Evolutionary conservation across 1,140 invertebrate species (phyloP).

Genomic region (Panonychus citri): DNA sequence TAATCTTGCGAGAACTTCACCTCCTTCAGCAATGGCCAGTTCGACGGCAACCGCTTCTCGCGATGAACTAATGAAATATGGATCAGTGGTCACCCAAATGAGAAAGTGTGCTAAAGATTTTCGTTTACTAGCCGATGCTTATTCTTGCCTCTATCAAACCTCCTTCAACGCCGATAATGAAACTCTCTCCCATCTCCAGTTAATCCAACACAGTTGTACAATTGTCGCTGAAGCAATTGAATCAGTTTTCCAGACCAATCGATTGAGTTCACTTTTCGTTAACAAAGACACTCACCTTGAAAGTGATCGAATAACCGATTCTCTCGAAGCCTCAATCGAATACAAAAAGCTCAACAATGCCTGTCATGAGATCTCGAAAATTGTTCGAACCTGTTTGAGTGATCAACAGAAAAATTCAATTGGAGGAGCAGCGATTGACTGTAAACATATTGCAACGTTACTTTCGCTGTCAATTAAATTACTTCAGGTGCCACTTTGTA

Average conservation of each 20-base stretch:
- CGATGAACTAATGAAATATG: conserved; percentile 56
- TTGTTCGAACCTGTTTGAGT: not conserved
- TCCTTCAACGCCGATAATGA: conserved; percentile 76
- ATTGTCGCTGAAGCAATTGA: conserved; percentile 50
- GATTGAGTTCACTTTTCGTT: conserved; percentile 10
- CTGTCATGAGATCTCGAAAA: not conserved
- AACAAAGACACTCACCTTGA: conserved; percentile 13
- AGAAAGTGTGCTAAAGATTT: conserved; percentile 51
- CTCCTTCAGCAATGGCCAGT: conserved; percentile 69
- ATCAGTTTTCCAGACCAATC: conserved; percentile 27
- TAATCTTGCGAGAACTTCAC: conserved; percentile 59
- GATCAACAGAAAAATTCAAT: not conserved
- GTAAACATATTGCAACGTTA: conserved; percentile 35
- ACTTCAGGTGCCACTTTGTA: conserved; percentile 37
- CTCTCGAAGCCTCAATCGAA: not conserved
- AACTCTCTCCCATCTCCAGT: conserved; percentile 50
- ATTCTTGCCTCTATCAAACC: conserved; percentile 60
- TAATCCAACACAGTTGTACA: conserved; percentile 50
- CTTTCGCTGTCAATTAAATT: conserved; percentile 39
- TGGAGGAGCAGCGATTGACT: not conserved
- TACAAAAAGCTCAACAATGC: not conserved
- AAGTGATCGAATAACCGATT: conserved; percentile 1
- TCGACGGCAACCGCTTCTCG: conserved; percentile 48
- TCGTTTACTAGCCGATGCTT: conserved; percentile 43
- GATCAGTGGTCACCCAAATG: conserved; percentile 35